Evolutionary conservation across 2,113 vertebrate genomes (phyloP).

Genomic region (Ornithorhynchus anatinus): DNA sequence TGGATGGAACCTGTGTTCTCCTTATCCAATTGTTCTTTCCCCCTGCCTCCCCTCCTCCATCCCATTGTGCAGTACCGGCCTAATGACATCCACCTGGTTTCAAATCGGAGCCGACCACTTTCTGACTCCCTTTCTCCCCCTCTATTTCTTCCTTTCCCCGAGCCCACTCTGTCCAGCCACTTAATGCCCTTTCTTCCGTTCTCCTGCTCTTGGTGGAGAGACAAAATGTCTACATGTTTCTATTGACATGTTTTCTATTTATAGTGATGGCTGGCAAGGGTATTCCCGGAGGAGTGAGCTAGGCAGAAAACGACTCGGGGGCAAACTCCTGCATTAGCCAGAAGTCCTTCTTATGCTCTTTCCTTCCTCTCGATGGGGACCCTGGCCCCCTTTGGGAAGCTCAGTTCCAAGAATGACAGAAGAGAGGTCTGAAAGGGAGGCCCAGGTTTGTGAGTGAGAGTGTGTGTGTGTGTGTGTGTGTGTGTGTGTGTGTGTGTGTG

Average conservation of each 20-base stretch:
- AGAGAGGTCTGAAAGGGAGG: background rate
- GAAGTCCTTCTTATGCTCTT: background rate
- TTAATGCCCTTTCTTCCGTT: background rate
- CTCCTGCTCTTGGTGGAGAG: background rate
- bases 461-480: background rate
- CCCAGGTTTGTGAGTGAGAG: background rate
- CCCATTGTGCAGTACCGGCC: no score
- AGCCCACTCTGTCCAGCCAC: background rate
- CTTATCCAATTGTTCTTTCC: no score
- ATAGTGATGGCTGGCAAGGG: background rate
- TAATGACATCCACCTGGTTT: no score
- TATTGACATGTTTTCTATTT: background rate
- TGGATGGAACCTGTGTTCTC: no score
- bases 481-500: no score
- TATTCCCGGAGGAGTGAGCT: background rate
- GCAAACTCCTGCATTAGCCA: background rate
- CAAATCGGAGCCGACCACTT: no score
- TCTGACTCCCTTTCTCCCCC: background rate
- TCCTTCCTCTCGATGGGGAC: background rate
- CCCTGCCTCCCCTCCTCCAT: no score
- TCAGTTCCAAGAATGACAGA: background rate
- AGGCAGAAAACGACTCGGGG: background rate
- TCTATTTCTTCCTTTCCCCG: background rate
- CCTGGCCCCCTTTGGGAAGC: background rate
- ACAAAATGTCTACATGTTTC: conserved; percentile 2